These are phyloP conservation scores for Hucho hucho DNA, from an alignment of 2,113 vertebrate genomes.

Conservation along the genomic window DNA sequence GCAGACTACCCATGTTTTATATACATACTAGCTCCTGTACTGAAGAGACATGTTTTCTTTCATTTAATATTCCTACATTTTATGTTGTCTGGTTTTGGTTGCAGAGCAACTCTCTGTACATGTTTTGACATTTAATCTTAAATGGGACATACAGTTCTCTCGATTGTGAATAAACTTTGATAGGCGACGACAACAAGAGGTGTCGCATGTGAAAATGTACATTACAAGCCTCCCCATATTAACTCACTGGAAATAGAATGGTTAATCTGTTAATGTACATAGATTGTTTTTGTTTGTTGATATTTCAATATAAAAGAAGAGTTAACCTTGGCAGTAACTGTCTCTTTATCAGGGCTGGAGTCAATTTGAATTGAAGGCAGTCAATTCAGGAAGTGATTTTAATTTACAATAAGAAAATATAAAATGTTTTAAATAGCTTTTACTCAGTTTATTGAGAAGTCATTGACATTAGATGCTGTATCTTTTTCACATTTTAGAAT, in stretches of 20 bases:
- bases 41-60: conserved; percentile 16
- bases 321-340: conserved; percentile 43
- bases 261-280: conserved; percentile 78
- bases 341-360: conserved; percentile 39
- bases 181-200: conserved; percentile 76
- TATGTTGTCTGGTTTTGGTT: conserved; percentile 81
- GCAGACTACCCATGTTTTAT: conserved; percentile 14
- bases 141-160: conserved; percentile 76
- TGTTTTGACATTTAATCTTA: conserved; percentile 76
- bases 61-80: conserved; percentile 68
- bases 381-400: too few species aligned
- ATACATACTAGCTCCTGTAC: conserved; percentile 4
- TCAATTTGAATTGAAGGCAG: too few species aligned
- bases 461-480: too few species aligned
- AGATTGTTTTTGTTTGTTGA: conserved; percentile 58
- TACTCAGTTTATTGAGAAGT: too few species aligned
- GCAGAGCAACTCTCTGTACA: conserved; percentile 85
- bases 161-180: conserved; percentile 76
- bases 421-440: too few species aligned
- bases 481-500: too few species aligned
- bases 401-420: too few species aligned
- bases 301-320: conserved; percentile 74
- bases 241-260: conserved; percentile 79
- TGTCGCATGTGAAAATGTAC: conserved; percentile 73
- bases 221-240: conserved; percentile 68